Evolutionary conservation across 2,888 invertebrate species (phyloP), one percentile per base, ranked within the genome.

Genomic region (Protophormia terraenovae): DNA sequence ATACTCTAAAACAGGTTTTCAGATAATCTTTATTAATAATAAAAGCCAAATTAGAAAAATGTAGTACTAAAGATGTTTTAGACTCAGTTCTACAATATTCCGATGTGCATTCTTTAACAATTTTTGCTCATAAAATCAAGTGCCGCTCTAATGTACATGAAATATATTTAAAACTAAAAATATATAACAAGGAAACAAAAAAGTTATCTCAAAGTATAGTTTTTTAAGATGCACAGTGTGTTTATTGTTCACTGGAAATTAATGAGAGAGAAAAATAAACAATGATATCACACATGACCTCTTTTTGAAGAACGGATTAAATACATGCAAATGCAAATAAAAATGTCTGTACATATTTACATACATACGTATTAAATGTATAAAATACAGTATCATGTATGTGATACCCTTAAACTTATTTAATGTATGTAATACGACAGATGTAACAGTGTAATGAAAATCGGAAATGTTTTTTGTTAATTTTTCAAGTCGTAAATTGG

Each of bases 261-360:
- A 22, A 29, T 24, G 22, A 60, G 24, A 32, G 38, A 22, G 16
- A 60, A 22, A 24, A 24, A 69, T 16, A 67, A 50, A 45, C 47
- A 78, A 45, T 60, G 45, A 77, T 69, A 78, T 78, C 67, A 78
- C 60, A 69, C 45, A 69, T 78, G 77, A 78, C 77, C 77, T 78
- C 77, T 58, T 78, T 69, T 69, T 14, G n/a, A 53, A 69, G 35
- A 38, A 38, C 24, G 24, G 35, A 38, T 53, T 38, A 62, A 38
- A 22, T 14, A n/a, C 19, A 38, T 38, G 22, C 22, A 62, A 62
- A 38, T 24, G 62, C 24, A n/a, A 53, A 35, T n/a, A 69, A 10
- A 69, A 41, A 45, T n/a, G n/a, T n/a, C n/a, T n/a, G n/a, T n/a
- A n/a, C n/a, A n/a, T n/a, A n/a, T n/a, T n/a, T n/a, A n/a, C n/a